These are phyloP conservation scores for Morpho achilles DNA, from an alignment of 2,888 invertebrate genomes.

Conservation along the genomic window DNA sequence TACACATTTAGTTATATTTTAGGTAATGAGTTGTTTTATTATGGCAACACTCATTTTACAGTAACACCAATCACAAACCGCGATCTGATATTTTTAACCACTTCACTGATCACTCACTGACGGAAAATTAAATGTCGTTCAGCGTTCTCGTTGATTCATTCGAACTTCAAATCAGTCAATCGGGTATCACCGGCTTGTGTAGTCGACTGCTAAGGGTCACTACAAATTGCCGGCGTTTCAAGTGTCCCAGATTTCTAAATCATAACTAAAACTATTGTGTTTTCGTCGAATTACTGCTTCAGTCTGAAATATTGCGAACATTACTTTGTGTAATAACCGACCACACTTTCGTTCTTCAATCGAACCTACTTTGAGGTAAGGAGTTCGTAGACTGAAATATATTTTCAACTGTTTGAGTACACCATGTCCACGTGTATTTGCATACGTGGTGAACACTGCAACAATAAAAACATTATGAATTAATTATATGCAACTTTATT, in stretches of 20 bases:
- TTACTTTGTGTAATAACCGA: slow-evolving; percentile 45
- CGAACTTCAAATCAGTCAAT: slow-evolving; percentile 44
- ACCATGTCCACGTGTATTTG: slow-evolving; percentile 44
- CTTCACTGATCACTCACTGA: not conserved
- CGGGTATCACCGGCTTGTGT: slow-evolving; percentile 57
- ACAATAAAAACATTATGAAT: not conserved
- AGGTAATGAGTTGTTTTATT: not conserved
- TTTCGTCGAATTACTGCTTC: slow-evolving; percentile 34
- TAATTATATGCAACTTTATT: not conserved
- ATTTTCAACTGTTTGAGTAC: slow-evolving; percentile 31
- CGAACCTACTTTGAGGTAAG: slow-evolving; percentile 63
- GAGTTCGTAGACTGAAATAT: slow-evolving; percentile 41
- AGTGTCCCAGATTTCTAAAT: slow-evolving; percentile 41
- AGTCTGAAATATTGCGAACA: slow-evolving; percentile 56
- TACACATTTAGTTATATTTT: too few species aligned
- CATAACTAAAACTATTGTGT: slow-evolving; percentile 37
- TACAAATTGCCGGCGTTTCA: slow-evolving; percentile 60
- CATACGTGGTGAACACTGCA: slow-evolving; percentile 30
- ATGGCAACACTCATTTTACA: slow-evolving; percentile 10
- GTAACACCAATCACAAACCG: slow-evolving; percentile 11
- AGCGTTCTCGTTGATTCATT: slow-evolving; percentile 10
- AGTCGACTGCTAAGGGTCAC: slow-evolving; percentile 63
- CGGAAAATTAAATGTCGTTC: not conserved
- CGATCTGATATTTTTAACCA: not conserved
- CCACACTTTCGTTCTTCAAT: slow-evolving; percentile 49